A percentile compares a stretch with the other conserved stretches of the same genome.
These are phyloP conservation scores for Drosophila pseudotakahashii DNA, from an alignment of 2,888 invertebrate species.

Conservation along the genomic window DNA sequence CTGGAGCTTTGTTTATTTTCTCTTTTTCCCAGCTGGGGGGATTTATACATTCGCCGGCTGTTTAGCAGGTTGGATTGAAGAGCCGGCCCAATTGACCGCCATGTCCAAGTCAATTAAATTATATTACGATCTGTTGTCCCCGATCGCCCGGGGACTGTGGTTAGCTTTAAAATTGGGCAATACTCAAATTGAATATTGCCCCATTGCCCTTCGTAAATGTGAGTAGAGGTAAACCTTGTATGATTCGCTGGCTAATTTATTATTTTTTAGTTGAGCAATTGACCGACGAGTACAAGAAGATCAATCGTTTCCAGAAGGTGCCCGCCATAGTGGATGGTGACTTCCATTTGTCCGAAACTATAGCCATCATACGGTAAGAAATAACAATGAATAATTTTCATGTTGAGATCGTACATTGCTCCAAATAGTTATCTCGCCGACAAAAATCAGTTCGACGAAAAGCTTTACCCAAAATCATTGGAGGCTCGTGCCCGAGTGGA, in stretches of 20 bases:
- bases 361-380: slow-evolving; percentile 88
- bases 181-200: slow-evolving; percentile 87
- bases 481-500: slow-evolving; percentile 87
- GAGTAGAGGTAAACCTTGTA: slow-evolving; percentile 25
- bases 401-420: not conserved
- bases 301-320: slow-evolving; percentile 87
- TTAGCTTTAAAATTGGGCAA: slow-evolving; percentile 88
- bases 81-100: not conserved
- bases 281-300: slow-evolving; percentile 85
- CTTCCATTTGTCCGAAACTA: slow-evolving; percentile 88
- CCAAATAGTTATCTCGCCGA: slow-evolving; percentile 73
- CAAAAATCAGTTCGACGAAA: slow-evolving; percentile 82
- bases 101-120: slow-evolving; percentile 80
- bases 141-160: slow-evolving; percentile 90
- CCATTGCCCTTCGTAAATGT: slow-evolving; percentile 88
- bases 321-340: slow-evolving; percentile 89
- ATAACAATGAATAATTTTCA: too few species aligned
- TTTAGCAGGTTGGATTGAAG: not conserved
- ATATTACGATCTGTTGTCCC: slow-evolving; percentile 91
- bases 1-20: slow-evolving; percentile 35
- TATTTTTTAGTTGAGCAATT: slow-evolving; percentile 86
- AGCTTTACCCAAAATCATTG: slow-evolving; percentile 88
- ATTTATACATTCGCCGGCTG: slow-evolving; percentile 12
- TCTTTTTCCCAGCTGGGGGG: slow-evolving; percentile 7
- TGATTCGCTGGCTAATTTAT: not conserved